Evolutionary conservation across 2,888 invertebrate species (phyloP), one percentile per base, ranked within the genome.

Genomic region (Ophion obscuratus): DNA sequence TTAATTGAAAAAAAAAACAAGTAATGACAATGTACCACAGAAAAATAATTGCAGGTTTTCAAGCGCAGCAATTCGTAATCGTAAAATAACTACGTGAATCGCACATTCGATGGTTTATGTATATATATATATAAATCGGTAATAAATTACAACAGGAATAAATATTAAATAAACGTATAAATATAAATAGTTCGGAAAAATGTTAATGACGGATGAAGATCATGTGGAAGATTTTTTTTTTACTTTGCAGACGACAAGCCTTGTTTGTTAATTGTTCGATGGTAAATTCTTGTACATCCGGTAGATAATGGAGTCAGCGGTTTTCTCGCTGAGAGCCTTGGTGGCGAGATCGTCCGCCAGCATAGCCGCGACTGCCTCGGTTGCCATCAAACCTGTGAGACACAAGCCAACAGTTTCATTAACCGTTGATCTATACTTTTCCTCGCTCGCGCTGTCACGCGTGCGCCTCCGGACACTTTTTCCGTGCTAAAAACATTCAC

Each of bases 311-410:
- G 92, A 91, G 75, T 94, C 93, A 64, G 92, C 89, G 17, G 90
- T 89, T 88, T 91, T 91, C 70, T 93, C 93, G 87, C 88, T 92
- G 27, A 94, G 90, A 14, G 91, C 92, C 78, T 94, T 94, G 20
- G 91, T 92, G 5, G 93, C 91, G 85, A 94, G 88, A 83, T 94
- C 93, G 80, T 94, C 93, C 77, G 92, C 93, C 40, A 94, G 89
- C 93, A 94, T 94, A 40, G 94, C 94, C 14, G 93, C 94, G 14
- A 94, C 92, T 70, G 94, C 93, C 89, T 94, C 93, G 40, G 93
- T 93, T 47, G 93, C 94, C 92, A 91, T 92, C 81, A 93, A 89
- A 88, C 94, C 94, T 93, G 53, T 14, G 89, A 53, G 83, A 85
- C 90, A 87, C 83, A 81, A 88, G 88, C 68, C 44, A 78, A 74